Evolutionary conservation across 2,888 invertebrate species (phyloP), one percentile per base, ranked within the genome.

Genomic region (Temnothorax rugatulus): DNA sequence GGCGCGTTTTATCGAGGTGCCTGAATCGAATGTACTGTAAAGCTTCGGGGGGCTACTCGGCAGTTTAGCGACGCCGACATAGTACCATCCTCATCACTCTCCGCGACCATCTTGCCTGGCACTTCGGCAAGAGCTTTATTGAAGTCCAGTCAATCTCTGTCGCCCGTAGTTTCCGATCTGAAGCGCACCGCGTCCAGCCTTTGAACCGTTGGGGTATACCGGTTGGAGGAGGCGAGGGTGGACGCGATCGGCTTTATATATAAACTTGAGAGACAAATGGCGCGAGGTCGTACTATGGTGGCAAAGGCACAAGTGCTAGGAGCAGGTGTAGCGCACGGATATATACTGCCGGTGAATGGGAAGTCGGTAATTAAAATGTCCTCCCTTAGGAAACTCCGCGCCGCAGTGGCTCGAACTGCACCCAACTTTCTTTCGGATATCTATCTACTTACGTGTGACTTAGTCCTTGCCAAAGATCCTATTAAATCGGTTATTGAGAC

Each of bases 181-280:
- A 88, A 84, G 88, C 86, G 90, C 66, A 73, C 84, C 83, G 83
- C 83, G 83, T 84, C 83, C 82, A 84, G 84, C 86, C 88, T 87
- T 90, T 89, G 90, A 90, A 83, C 82, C 85, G 66, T 29, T 25
- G 1, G 25, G 25, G 86, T 83, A 83, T 81, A 75, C 85, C 82
- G 34, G 82, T 29, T 52, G 71, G 29, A 75, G 86, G 73, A 68
- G 76, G 64, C 74, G 83, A 83, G 84, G 84, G 82, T 64, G 73
- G 88, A 61, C 83, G 85, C 83, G 85, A 88, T 89, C 88, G 88
- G 84, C 87, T 90, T 92, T 92, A 91, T 92, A 93, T 92, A 92
- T 90, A 93, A 92, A 91, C 93, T 92, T 88, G 81, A 88, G 89
- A 93, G 93, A 93, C 92, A 93, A 93, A 93, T 93, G 92, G 91